Evolutionary conservation across 2,797 vertebrate species (phyloP).

Genomic region (Cephalopachus bancanus): DNA sequence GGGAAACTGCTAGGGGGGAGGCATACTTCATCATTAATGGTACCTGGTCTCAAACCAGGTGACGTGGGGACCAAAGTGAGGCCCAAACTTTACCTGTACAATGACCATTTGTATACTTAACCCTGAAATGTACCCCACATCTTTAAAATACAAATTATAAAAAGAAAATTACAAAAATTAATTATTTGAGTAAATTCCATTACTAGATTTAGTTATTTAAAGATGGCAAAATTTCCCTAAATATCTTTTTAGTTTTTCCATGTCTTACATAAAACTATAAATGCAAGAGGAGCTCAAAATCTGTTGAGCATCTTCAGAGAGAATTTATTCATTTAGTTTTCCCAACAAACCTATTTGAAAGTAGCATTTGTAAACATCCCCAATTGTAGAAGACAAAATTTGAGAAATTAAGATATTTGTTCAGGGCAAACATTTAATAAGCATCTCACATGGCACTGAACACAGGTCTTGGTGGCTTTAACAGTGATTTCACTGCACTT

Average conservation of each 20-base stretch:
- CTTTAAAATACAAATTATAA: no score
- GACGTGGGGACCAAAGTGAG: no score
- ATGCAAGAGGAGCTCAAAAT: background rate
- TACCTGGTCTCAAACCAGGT: no score
- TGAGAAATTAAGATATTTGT: constrained; percentile 23
- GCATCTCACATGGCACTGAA: background rate
- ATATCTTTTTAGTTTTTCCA: background rate
- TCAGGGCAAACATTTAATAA: background rate
- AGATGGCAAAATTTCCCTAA: background rate
- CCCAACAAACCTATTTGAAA: background rate
- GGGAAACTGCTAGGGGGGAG: no score
- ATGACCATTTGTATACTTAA: no score
- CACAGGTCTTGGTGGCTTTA: background rate
- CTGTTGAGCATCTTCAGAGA: background rate
- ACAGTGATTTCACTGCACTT: background rate
- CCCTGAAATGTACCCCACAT: no score
- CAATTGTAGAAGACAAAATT: background rate
- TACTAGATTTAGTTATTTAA: constrained; percentile 18
- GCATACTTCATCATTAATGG: no score
- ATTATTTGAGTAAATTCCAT: background rate
- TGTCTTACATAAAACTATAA: background rate
- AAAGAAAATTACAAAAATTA: background rate
- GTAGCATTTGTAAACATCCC: background rate
- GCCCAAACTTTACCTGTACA: no score
- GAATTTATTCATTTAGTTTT: background rate